Evolutionary conservation across 2,888 invertebrate genomes (phyloP), one percentile per base, ranked within the genome.

Genomic region (Ophion costatus): DNA sequence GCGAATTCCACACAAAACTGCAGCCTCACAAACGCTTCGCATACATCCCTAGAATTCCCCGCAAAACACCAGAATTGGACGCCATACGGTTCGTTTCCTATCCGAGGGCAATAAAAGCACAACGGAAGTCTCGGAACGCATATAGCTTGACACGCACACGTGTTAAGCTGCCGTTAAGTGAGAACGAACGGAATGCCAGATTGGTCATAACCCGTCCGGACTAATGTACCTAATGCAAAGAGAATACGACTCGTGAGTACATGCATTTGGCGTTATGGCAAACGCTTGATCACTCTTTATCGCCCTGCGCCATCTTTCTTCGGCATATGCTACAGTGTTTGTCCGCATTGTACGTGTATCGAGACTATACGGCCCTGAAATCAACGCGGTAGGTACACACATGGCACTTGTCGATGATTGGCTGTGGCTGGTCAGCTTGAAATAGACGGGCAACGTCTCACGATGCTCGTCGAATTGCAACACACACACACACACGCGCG

Each of bases 371-470:
- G 90, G 88, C 87, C 89, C 91, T 91, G 91, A 87, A 80, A 78
- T 84, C 80, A 83, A 81, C 80, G 84, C 84, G 88, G 87, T 89
- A 66, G 59, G 59, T 71, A 76, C 71, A 89, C 87, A 87, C 88
- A 89, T 89, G 90, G 64, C 88, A 90, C 89, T 85, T 77, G 84
- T 80, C 81, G 85, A 80, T 73, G 80, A 80, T 83, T 78, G 78
- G 85, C 83, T 75, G 64, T 89, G 89, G 90, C 91, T 92, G 90
- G 89, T 87, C 89, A 88, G 89, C 91, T 89, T 92, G 92, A 93
- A 93, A 93, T 93, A 93, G 92, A 90, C 88, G 89, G 89, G 87
- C 90, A 89, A 89, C 89, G 88, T 90, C 88, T 84, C 85, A 87
- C 87, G 85, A 87, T 87, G 86, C 87, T 90, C 83, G 87, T 73